These are phyloP conservation scores for Aphaenogaster floridana DNA, from an alignment of 1,140 invertebrate species.

Conservation along the genomic window DNA sequence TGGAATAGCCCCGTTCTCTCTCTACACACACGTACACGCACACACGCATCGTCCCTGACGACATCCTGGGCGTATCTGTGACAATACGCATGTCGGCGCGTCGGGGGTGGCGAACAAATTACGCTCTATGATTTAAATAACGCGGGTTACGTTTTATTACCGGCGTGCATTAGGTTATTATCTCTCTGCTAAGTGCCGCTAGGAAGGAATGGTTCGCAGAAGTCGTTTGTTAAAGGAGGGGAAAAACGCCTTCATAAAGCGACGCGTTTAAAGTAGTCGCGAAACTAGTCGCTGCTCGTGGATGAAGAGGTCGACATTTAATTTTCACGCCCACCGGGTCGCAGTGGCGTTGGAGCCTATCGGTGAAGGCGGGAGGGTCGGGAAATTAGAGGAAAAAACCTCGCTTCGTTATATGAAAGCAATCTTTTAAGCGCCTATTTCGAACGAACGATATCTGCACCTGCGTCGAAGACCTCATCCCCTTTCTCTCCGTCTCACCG, in stretches of 20 bases:
- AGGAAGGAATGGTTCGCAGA: constrained; percentile 49
- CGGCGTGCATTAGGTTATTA: constrained; percentile 72
- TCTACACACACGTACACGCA: not conserved
- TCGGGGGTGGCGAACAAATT: constrained; percentile 26
- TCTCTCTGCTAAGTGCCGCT: constrained; percentile 24
- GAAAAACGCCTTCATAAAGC: constrained; percentile 29
- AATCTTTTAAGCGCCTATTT: constrained; percentile 66
- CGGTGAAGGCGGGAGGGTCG: not conserved
- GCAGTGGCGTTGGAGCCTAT: constrained; percentile 28
- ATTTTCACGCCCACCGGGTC: constrained; percentile 56
- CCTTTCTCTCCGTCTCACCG: not conserved
- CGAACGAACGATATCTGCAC: constrained; percentile 49
- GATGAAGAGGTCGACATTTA: constrained; percentile 57
- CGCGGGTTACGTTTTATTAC: constrained; percentile 64
- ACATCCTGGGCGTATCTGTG: constrained; percentile 43
- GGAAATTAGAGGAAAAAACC: constrained; percentile 32
- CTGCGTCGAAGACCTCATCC: constrained; percentile 25
- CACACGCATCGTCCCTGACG: not conserved
- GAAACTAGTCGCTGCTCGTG: constrained; percentile 28
- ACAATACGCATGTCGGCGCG: constrained; percentile 29
- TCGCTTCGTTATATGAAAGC: constrained; percentile 35
- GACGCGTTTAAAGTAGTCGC: constrained; percentile 45
- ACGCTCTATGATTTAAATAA: constrained; percentile 77
- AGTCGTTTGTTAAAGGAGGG: constrained; percentile 45
- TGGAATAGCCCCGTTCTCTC: constrained; percentile 78